These are phyloP conservation scores for Piaya cayana DNA, from an alignment of 2,113 vertebrate genomes.

Conservation along the genomic window DNA sequence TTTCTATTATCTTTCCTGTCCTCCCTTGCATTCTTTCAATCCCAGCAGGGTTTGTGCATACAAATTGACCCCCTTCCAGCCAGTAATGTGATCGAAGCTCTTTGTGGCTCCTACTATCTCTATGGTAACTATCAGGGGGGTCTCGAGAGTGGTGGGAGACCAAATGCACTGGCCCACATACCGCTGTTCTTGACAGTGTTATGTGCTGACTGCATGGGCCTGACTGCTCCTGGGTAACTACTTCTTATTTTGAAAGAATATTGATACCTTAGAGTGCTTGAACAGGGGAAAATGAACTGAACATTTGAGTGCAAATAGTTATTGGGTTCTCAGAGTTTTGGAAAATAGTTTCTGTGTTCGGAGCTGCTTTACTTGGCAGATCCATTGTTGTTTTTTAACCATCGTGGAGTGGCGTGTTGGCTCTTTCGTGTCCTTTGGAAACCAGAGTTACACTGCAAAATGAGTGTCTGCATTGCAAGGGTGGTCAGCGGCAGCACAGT, in stretches of 20 bases:
- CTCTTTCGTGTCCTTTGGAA: background rate
- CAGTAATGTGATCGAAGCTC: conserved; percentile 70
- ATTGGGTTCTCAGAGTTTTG: background rate
- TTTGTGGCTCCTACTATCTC: conserved; percentile 73
- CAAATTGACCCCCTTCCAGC: conserved; percentile 76
- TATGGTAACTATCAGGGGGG: conserved; percentile 76
- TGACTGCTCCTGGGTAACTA: conserved; percentile 32
- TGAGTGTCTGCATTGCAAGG: background rate
- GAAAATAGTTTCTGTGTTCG: background rate
- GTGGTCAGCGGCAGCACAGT: background rate
- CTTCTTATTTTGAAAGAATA: background rate
- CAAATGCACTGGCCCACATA: conserved; percentile 18
- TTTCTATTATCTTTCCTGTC: conserved; percentile 64
- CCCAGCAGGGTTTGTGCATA: conserved; percentile 74
- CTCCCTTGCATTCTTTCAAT: conserved; percentile 74
- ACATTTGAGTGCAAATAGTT: background rate
- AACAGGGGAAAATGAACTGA: accelerated
- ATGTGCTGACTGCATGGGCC: background rate
- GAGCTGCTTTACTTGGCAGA: background rate
- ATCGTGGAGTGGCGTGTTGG: accelerated
- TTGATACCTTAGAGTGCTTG: background rate
- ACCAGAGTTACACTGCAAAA: background rate
- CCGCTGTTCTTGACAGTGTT: conserved; percentile 13
- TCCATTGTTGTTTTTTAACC: background rate
- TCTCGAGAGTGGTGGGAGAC: conserved; percentile 42